These are phyloP conservation scores for Psittacula echo DNA, from an alignment of 2,797 vertebrate species.

Conservation along the genomic window DNA sequence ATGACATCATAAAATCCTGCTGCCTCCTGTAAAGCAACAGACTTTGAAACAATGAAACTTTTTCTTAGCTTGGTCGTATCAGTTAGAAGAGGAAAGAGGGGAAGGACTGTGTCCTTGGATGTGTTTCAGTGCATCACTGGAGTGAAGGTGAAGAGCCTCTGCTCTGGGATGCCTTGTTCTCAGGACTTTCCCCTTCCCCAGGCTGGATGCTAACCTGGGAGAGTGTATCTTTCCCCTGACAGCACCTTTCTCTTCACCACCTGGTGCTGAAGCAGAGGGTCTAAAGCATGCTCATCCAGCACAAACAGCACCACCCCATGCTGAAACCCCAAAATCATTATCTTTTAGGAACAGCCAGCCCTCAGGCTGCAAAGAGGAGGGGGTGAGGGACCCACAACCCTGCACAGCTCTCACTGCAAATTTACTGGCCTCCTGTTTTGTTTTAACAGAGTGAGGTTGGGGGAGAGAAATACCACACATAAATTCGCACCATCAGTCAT, in stretches of 20 bases:
- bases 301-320: neutral
- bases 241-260: neutral
- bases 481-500: conserved; percentile 79
- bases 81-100: neutral
- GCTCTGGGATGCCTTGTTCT: neutral
- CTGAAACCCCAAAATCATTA: conserved; percentile 30
- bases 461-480: conserved; percentile 70
- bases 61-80: neutral
- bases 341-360: neutral
- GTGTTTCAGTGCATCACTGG: rapidly evolving
- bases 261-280: neutral
- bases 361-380: conserved; percentile 34
- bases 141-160: neutral
- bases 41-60: neutral
- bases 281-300: neutral
- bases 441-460: conserved; percentile 16
- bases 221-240: neutral
- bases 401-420: conserved; percentile 28
- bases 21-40: neutral
- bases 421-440: conserved; percentile 51
- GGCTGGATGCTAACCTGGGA: neutral
- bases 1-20: neutral
- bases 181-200: neutral
- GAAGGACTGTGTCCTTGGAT: neutral
- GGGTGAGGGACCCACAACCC: neutral